Base-by-base conservation (phyloP, 2,888 invertebrate species). In the Blastobasis adustella region DNA sequence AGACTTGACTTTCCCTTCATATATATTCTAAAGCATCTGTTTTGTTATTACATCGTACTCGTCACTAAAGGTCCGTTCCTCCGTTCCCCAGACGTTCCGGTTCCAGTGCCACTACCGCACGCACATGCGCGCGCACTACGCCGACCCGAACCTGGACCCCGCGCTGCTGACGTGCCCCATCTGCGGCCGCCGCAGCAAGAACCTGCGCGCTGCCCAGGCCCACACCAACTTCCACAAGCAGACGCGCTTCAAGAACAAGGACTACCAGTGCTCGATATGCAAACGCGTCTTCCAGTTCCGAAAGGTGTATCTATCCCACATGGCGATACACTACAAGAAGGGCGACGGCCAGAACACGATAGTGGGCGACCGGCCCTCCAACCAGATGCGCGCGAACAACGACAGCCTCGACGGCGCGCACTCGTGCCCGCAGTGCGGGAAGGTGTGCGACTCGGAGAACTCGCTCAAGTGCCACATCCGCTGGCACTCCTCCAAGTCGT, bases 161-260 rank as follows among this genome's bases (percentile, higher is more conserved):
- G 66, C 69, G 49, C 66, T 79, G 49, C 79, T 89, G 36, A 83
- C 80, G 10, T 89, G 89, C 65, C 23, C 67, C 51, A 80, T 86
- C 59, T 89, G 89, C 69, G 79, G 79, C 49, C 80, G 87, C 43
- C 73, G 69, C 58, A 84, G 82, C 69, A 89, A 89, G 58, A 82
- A 89, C 57, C 71, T 89, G 6, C 84, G 89, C 39, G 89, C 88
- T 1, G 88, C 88, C 45, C 80, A 79, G 56, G 77, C 77, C 37
- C 89, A 89, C 67, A 82, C 80, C 79, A 83, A 79, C 65, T 89
- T 67, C 72, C 89, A 89, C 73, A 84, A 85, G 54, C 88, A 88
- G 57, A 88, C 82, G 0, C 80, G 88, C 51, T 87, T 87, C 72
- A 73, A 85, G 62, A 79, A 69, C 65, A 82, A 84, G 43, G 88